A percentile compares a stretch with the other conserved stretches of the same genome.
phyloP scores from a whole-genome alignment of 1,140 invertebrate genomes.

The Euwallacea fornicatus region DNA sequence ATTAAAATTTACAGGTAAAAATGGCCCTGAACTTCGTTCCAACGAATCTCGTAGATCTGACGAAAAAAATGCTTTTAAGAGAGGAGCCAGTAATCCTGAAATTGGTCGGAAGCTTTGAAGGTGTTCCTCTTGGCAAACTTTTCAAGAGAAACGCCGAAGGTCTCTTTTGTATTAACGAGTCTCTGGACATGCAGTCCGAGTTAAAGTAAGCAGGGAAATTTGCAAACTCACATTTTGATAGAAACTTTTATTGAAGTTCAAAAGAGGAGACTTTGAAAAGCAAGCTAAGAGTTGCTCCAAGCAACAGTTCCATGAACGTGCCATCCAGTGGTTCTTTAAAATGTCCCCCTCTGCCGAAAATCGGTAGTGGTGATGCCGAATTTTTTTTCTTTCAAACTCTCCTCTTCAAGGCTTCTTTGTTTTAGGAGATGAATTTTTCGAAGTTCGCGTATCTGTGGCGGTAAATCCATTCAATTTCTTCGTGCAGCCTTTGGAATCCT shows the following conservation, averaged over 20 bases:
- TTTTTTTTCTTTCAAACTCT: no score
- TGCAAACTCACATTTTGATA: not conserved
- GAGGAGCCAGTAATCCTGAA: conserved; percentile 54
- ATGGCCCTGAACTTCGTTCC: conserved; percentile 54
- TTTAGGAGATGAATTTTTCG: conserved; percentile 33
- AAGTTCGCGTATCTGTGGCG: conserved; percentile 48
- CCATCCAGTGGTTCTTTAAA: conserved; percentile 16
- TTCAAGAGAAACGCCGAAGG: conserved; percentile 61
- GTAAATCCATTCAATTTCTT: conserved; percentile 53
- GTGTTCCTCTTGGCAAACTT: conserved; percentile 59
- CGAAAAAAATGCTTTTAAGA: conserved; percentile 55
- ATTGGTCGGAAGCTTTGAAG: conserved; percentile 43
- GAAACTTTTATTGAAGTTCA: not conserved
- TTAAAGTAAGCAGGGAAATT: conserved; percentile 34
- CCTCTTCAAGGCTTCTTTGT: not conserved
- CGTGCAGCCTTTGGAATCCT: conserved; percentile 46
- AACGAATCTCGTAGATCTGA: conserved; percentile 54
- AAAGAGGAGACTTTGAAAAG: not conserved
- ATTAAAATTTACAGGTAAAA: conserved; percentile 39
- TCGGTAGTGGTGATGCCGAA: not conserved
- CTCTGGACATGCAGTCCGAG: conserved; percentile 56
- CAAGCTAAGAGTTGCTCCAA: no score
- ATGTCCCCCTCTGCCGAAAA: conserved; percentile 21
- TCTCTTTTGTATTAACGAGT: conserved; percentile 64
- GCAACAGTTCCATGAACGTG: not conserved